A percentile compares a stretch with the other conserved stretches of the same genome.
Evolutionary conservation across 2,113 vertebrate genomes (phyloP).

Genomic region (Uria lomvia): DNA sequence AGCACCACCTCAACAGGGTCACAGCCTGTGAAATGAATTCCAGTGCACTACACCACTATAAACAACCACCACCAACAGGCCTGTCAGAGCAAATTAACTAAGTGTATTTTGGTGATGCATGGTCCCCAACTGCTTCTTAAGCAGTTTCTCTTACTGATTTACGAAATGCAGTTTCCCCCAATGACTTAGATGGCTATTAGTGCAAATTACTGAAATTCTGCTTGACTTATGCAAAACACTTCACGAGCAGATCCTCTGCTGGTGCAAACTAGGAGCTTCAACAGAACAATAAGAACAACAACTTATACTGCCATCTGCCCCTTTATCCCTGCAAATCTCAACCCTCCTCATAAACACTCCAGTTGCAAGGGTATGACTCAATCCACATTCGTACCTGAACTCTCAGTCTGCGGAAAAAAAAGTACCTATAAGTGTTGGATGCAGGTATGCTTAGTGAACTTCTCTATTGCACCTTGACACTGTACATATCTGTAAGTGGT

Average conservation of each 20-base stretch:
- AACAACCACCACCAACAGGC: not conserved
- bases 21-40: slow-evolving; percentile 1
- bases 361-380: not conserved
- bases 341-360: not conserved
- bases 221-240: not conserved
- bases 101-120: not conserved
- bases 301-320: not conserved
- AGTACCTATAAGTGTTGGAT: not conserved
- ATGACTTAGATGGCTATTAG: not conserved
- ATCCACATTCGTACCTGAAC: fast-evolving
- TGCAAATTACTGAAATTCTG: not conserved
- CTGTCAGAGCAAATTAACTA: slow-evolving; percentile 11
- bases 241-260: not conserved
- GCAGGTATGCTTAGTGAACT: not conserved
- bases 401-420: not conserved
- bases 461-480: not conserved
- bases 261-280: not conserved
- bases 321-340: not conserved
- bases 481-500: not conserved
- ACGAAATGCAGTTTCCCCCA: not conserved
- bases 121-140: not conserved
- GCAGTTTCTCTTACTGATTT: not conserved
- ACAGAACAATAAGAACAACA: not conserved
- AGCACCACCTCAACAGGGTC: not conserved
- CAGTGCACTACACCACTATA: not conserved